Conservation (phyloP, 2,113 vertebrate genomes). For the Halichoeres trimaculatus region DNA sequence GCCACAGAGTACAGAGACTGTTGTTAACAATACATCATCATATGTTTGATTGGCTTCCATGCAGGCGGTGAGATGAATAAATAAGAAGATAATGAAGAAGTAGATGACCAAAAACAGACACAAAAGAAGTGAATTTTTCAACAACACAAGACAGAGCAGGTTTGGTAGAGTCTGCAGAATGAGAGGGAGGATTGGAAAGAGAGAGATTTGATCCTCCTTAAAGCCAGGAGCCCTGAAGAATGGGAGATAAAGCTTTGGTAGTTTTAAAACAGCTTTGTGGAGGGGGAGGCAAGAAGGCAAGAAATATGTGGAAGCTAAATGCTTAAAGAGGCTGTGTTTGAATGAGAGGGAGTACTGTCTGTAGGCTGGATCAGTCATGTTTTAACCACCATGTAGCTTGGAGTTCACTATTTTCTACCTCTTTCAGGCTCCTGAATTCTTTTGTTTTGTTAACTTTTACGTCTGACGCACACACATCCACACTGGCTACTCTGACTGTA, state of each 20-base stretch:
- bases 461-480: constrained; percentile 1
- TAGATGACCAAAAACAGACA: constrained; percentile 48
- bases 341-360: constrained; percentile 52
- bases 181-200: constrained; percentile 20
- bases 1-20: constrained; percentile 64
- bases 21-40: constrained; percentile 75
- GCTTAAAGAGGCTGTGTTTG: too few relatives aligned
- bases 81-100: constrained; percentile 54
- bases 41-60: constrained; percentile 55
- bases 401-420: constrained; percentile 4
- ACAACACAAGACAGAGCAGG: background rate
- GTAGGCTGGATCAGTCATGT: constrained; percentile 6
- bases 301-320: constrained; percentile 40
- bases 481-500: constrained; percentile 10
- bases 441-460: background rate
- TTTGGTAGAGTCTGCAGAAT: constrained; percentile 23
- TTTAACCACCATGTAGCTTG: constrained; percentile 5
- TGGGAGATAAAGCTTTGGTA: constrained; percentile 48
- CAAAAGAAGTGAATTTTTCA: constrained; percentile 7
- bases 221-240: constrained; percentile 51
- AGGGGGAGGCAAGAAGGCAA: background rate
- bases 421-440: background rate
- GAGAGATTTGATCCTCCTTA: constrained; percentile 30
- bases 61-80: constrained; percentile 31
- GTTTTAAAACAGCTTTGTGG: constrained; percentile 50